phyloP scores from a whole-genome alignment of 2,113 vertebrate genomes.

The Lethenteron camtschaticum region DNA sequence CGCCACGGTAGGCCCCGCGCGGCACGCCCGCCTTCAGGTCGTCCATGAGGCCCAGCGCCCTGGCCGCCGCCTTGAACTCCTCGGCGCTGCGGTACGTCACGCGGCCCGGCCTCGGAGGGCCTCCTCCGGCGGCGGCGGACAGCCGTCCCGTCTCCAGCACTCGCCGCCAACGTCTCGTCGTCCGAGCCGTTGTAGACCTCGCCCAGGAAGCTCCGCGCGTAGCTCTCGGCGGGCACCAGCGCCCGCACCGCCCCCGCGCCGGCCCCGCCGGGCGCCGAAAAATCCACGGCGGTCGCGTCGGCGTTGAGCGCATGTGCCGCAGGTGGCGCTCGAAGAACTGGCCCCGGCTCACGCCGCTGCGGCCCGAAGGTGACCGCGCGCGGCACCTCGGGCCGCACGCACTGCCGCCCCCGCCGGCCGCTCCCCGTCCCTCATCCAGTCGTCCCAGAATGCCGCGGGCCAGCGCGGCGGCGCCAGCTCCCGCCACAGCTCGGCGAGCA shows the following conservation, averaged over 20 bases:
- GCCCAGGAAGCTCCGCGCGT: constrained; percentile 16
- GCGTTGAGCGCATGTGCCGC: constrained; percentile 80
- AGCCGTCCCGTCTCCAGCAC: constrained; percentile 26
- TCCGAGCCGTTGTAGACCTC: neutral
- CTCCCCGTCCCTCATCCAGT: constrained; percentile 74
- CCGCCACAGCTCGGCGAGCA: constrained; percentile 47
- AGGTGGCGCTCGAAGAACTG: constrained; percentile 90
- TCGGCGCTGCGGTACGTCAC: constrained; percentile 58
- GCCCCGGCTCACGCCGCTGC: constrained; percentile 75
- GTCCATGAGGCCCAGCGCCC: constrained; percentile 67
- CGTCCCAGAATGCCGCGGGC: constrained; percentile 79
- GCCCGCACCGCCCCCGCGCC: constrained; percentile 35
- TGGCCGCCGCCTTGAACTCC: constrained; percentile 62
- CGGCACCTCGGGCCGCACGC: constrained; percentile 60
- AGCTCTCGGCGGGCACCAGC: constrained; percentile 30
- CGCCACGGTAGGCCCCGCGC: constrained; percentile 59
- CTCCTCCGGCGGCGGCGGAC: constrained; percentile 3
- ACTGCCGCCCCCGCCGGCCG: constrained; percentile 50
- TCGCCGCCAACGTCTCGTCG: constrained; percentile 22
- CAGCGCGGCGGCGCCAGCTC: constrained; percentile 69
- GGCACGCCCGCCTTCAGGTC: constrained; percentile 83
- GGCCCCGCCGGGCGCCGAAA: constrained; percentile 28
- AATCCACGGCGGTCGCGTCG: constrained; percentile 44
- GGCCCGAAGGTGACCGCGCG: constrained; percentile 70
- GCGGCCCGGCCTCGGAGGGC: constrained; percentile 30